These are phyloP conservation scores for Herpailurus yagouaroundi DNA, from an alignment of 2,113 vertebrate genomes.

Conservation along the genomic window DNA sequence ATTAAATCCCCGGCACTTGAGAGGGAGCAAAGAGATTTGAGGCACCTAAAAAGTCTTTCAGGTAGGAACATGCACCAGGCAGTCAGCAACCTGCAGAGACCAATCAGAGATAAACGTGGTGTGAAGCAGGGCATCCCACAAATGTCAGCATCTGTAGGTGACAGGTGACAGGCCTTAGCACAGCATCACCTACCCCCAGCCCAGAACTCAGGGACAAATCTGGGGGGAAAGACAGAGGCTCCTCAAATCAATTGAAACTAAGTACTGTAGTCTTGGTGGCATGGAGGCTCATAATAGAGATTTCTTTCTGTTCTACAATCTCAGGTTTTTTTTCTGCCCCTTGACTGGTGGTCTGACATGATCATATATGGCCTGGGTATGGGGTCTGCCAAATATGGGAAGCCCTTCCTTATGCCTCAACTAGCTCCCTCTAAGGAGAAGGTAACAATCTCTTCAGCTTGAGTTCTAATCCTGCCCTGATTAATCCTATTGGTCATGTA, in stretches of 20 bases:
- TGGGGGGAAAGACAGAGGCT: neutral
- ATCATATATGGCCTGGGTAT: neutral
- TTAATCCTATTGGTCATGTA: neutral
- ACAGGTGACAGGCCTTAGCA: neutral
- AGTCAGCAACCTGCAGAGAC: neutral
- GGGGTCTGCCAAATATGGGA: neutral
- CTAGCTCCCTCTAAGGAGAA: neutral
- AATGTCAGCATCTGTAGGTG: neutral
- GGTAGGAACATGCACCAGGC: neutral
- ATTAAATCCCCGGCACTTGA: neutral
- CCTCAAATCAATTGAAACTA: neutral
- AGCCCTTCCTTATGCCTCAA: neutral
- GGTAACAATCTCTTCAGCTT: neutral
- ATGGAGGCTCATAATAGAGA: neutral
- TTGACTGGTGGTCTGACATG: neutral
- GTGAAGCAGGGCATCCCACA: neutral
- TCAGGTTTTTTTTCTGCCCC: neutral
- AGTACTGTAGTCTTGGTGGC: neutral
- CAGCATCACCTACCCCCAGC: neutral
- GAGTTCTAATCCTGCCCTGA: neutral
- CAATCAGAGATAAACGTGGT: neutral
- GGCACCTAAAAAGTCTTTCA: neutral
- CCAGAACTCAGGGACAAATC: neutral
- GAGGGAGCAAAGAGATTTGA: neutral
- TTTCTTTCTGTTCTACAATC: neutral